These are phyloP conservation scores for Gymnocephalus cernua DNA, from an alignment of 2,113 vertebrate genomes.

Conservation along the genomic window DNA sequence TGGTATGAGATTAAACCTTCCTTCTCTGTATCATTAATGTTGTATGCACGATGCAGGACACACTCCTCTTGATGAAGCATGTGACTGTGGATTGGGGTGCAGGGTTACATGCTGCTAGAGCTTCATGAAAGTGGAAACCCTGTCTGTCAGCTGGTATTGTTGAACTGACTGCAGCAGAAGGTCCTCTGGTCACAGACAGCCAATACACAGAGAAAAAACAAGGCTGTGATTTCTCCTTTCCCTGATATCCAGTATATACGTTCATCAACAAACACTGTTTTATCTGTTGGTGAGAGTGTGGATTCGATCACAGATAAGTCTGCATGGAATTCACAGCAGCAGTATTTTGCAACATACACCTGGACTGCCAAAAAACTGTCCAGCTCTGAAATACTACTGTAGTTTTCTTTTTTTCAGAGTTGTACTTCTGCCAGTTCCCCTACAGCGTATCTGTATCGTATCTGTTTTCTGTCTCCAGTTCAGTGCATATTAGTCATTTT, in stretches of 20 bases:
- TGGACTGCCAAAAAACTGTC: neutral
- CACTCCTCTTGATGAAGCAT: slow-evolving; percentile 27
- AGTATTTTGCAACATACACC: slow-evolving; percentile 17
- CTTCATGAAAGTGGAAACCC: slow-evolving; percentile 75
- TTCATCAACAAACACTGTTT: neutral
- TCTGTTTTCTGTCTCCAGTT: neutral
- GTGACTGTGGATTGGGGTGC: slow-evolving; percentile 43
- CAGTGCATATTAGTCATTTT: too few species aligned
- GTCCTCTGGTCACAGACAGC: slow-evolving; percentile 24
- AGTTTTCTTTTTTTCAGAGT: neutral
- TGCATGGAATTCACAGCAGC: neutral
- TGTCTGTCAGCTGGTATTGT: slow-evolving; percentile 43
- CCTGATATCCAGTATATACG: neutral
- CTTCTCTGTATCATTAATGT: slow-evolving; percentile 50
- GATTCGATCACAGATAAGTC: slow-evolving; percentile 28
- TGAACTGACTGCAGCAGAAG: neutral
- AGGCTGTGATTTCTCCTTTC: neutral
- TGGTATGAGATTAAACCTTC: neutral
- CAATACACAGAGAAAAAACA: slow-evolving; percentile 18
- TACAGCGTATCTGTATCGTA: neutral
- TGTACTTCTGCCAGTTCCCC: neutral
- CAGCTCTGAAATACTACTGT: neutral
- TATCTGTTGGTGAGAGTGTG: neutral
- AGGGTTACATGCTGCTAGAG: slow-evolving; percentile 63
- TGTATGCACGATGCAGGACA: slow-evolving; percentile 46